Base-by-base conservation (phyloP, 2,888 invertebrate species). In the Eumerus sabulonum region DNA sequence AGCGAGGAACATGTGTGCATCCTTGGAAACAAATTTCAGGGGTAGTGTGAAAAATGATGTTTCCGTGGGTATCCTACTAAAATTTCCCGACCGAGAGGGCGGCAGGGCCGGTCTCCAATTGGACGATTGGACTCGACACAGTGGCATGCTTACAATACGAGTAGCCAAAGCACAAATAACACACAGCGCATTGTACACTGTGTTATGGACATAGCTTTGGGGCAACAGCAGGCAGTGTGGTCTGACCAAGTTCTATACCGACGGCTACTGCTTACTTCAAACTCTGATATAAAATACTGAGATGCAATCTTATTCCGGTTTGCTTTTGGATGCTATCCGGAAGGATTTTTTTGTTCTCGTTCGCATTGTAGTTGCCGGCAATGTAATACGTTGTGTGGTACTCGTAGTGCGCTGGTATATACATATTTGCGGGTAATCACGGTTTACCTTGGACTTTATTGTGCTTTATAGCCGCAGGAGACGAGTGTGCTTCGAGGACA, bases 371-470 rank as follows among this genome's bases (percentile, higher is more conserved):
- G 54, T 62, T 45, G 45, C 56, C 9, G 12, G 40, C 40, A 9
- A 66, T 62, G 62, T 62, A 54, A 59, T 56, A 19, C 47, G 40
- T n/a, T n/a, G n/a, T n/a, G n/a, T 40, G 7, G 27, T 27, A 27
- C 47, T 64, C 27, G 59, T 59, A 60, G 44, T 19, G 40, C 59
- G 66, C 50, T 67, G 7, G 27, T 27, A 50, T 56, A 66, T 67
- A n/a, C n/a, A n/a, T n/a, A n/a, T 60, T 50, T 77, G 60, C 57
- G 62, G 67, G 77, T 77, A 73, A 77, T 77, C 77, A 77, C 53
- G 59, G 73, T 57, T 73, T 73, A 73, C 72, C 77, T 77, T 73
- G 77, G 77, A 67, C 73, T 73, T 63, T 73, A 73, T 77, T 77
- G 67, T 77, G 35, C 53, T 73, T 77, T 59, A 77, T 68, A 63